Evolutionary conservation across 92 coral and sea anemone genomes (phyloP).

Genomic region (Bergia sp.): DNA sequence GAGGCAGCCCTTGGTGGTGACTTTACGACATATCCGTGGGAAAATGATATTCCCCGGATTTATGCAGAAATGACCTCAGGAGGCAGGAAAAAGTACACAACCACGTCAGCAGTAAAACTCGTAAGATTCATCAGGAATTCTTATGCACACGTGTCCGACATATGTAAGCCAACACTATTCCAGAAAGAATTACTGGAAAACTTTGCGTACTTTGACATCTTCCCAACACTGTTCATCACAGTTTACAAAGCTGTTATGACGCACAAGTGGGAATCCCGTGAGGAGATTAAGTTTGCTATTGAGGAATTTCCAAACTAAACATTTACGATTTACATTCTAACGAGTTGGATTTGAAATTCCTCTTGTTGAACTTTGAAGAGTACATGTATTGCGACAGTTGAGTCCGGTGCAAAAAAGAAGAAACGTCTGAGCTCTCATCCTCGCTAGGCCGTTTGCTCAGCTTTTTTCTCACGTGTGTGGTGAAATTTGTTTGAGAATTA

Average conservation of each 20-base stretch:
- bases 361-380: too few relatives aligned
- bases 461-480: too few relatives aligned
- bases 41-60: background rate
- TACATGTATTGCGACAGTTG: too few relatives aligned
- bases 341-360: too few relatives aligned
- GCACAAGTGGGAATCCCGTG: background rate
- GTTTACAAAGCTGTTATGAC: slow-evolving; percentile 7
- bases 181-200: background rate
- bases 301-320: background rate
- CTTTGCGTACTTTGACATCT: slow-evolving; percentile 1
- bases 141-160: background rate
- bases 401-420: too few relatives aligned
- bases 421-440: too few relatives aligned
- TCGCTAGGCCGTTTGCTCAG: too few relatives aligned
- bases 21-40: background rate
- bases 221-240: slow-evolving; percentile 1
- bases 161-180: background rate
- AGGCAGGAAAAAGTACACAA: background rate
- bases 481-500: too few relatives aligned
- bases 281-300: background rate
- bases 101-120: background rate
- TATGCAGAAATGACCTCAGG: background rate
- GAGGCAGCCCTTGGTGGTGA: background rate
- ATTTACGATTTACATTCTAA: too few relatives aligned
- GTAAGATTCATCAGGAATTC: background rate